phyloP scores from a whole-genome alignment of 2,888 invertebrate species.

The Pandemis corylana region DNA sequence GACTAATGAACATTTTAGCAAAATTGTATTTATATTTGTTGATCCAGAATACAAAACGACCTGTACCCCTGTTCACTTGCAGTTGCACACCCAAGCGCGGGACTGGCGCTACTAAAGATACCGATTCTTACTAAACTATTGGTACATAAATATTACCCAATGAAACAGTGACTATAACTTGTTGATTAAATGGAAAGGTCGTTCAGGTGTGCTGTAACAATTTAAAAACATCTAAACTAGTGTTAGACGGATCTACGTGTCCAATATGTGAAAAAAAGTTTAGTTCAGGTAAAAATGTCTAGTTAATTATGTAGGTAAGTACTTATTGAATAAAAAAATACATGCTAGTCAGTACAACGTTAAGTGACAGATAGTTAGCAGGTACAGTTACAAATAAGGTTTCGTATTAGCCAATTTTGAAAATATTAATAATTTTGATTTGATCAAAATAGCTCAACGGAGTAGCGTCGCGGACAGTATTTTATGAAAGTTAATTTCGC shows the following conservation, averaged over 20 bases:
- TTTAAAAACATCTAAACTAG: slow-evolving; percentile 61
- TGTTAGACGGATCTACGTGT: slow-evolving; percentile 58
- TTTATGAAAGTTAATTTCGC: slow-evolving; percentile 21
- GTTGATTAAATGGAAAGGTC: slow-evolving; percentile 68
- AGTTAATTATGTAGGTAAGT: slow-evolving; percentile 25
- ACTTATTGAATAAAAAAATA: slow-evolving; percentile 63
- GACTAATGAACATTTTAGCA: neutral
- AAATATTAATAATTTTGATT: slow-evolving; percentile 30
- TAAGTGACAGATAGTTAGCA: slow-evolving; percentile 49
- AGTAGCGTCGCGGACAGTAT: slow-evolving; percentile 19
- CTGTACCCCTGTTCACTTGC: slow-evolving; percentile 39
- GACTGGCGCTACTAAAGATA: slow-evolving; percentile 45
- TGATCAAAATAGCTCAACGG: slow-evolving; percentile 27
- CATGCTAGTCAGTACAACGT: slow-evolving; percentile 70
- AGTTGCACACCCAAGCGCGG: slow-evolving; percentile 61
- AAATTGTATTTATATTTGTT: neutral
- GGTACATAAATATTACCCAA: slow-evolving; percentile 53
- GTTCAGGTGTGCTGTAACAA: slow-evolving; percentile 70
- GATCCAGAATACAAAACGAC: neutral
- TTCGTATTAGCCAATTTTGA: slow-evolving; percentile 35
- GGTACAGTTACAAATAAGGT: slow-evolving; percentile 29
- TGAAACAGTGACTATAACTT: slow-evolving; percentile 62
- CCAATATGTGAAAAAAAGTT: slow-evolving; percentile 47
- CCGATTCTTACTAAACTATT: slow-evolving; percentile 41
- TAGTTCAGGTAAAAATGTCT: slow-evolving; percentile 37